Conservation (phyloP, 2,113 vertebrate genomes). For the Pluvianellus socialis region DNA sequence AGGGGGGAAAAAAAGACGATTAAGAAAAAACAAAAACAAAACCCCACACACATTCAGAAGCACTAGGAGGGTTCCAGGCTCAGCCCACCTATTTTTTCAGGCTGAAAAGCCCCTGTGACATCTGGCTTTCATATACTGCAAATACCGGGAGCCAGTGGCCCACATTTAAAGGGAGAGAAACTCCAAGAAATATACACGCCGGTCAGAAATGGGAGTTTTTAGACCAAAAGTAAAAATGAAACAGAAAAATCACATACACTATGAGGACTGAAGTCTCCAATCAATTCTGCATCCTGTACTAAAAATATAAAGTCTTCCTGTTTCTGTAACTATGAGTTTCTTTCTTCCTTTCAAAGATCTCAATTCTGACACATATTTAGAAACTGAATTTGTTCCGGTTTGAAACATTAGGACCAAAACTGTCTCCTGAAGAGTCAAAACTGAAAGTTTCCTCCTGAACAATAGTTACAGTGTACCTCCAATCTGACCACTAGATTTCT, state of each 20-base stretch:
- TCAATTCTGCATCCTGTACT: neutral
- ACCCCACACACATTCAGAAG: neutral
- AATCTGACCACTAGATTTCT: rapidly evolving
- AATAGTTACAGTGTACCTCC: neutral
- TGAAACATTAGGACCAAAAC: neutral
- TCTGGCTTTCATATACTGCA: neutral
- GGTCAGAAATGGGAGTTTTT: neutral
- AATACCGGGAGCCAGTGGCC: neutral
- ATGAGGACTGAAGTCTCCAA: neutral
- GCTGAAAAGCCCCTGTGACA: neutral
- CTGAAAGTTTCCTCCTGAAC: neutral
- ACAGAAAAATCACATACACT: neutral
- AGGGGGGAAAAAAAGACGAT: rapidly evolving
- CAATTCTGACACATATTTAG: neutral
- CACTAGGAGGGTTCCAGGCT: neutral
- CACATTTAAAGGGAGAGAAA: neutral
- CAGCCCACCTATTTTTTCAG: neutral
- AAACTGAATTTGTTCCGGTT: neutral
- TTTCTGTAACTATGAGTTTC: neutral
- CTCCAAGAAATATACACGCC: neutral
- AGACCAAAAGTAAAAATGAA: neutral
- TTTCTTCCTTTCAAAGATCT: neutral
- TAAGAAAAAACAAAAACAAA: neutral
- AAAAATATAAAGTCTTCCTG: neutral
- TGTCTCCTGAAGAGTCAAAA: neutral